Evolutionary conservation across 2,797 vertebrate species (phyloP), one percentile per base, ranked within the genome.

Genomic region (Synaphobranchus kaupii): DNA sequence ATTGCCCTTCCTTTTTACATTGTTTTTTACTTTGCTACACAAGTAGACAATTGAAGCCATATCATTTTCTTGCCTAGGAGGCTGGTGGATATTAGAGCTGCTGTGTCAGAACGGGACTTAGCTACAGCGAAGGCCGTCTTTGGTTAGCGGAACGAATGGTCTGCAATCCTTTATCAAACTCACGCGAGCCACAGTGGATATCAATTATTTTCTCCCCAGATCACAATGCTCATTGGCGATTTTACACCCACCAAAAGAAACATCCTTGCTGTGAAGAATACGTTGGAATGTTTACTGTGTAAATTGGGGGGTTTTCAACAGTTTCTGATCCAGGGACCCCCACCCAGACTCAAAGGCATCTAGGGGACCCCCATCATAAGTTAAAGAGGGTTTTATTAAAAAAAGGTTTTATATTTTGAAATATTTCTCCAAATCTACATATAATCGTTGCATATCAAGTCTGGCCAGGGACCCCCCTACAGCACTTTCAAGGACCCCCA

Each of bases 91-190:
- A 94, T 95, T 95, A 95, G 81, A 92, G 92, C 90, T 90, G 88
- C 90, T 90, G 94, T 94, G 93, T 94, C 92, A 94, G 93, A 95
- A 95, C 93, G 90, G 91, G 91, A 94, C 92, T 90, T 93, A 95
- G 93, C 93, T 93, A 94, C 95, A 92, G 89, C 89, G 90, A 85
- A 91, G 89, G 90, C 94, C 94, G 94, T 92, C 92, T 92, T 92
- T 95, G 92, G 93, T 95, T 95, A 95, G 92, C 15, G 88, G 91
- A 92, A 92, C 89, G 92, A 94, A 93, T 89, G 93, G 94, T 91
- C 89, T 93, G 94, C 91, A 94, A 93, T 93, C 93, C 93, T 94
- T 95, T 93, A 95, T 95, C 93, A 93, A 94, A 94, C 91, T 83
- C 94, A 94, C 92, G 93, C 94, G 93, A 91, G 87, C 52, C 4